Conservation (phyloP, 2,797 vertebrate genomes). For the Nothura maculosa region DNA sequence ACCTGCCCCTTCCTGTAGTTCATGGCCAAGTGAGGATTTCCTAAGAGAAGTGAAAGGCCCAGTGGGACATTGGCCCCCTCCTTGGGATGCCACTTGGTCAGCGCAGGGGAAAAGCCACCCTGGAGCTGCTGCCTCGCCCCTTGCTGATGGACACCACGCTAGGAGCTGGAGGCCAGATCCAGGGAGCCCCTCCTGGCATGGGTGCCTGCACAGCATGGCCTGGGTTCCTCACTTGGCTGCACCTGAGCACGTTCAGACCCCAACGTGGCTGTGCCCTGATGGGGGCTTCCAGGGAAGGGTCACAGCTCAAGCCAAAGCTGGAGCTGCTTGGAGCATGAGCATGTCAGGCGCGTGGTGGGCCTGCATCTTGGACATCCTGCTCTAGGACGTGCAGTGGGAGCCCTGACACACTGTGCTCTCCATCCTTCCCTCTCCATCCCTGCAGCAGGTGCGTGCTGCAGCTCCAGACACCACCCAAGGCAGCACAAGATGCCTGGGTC, state of each 20-base stretch:
- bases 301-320: background rate
- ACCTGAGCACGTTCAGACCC: background rate
- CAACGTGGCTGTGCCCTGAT: fast-evolving
- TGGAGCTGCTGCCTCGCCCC: background rate
- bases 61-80: background rate
- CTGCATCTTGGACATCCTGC: background rate
- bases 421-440: too few species aligned
- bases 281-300: background rate
- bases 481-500: background rate
- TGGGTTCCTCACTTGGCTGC: background rate
- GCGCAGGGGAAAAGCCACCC: background rate
- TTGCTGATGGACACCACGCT: too few species aligned
- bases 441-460: fast-evolving
- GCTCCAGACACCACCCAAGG: background rate
- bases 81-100: background rate
- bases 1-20: background rate
- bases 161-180: background rate
- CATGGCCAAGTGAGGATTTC: background rate
- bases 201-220: fast-evolving
- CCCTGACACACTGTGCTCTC: background rate
- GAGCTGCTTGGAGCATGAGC: background rate
- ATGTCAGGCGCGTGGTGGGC: fast-evolving
- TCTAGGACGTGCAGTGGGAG: background rate
- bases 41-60: background rate
- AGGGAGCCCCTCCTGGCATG: background rate